Percentiles rank a stretch among this genome's conserved stretches.
phyloP scores from a whole-genome alignment of 2,797 vertebrate genomes.

The Gobionotothen gibberifrons region DNA sequence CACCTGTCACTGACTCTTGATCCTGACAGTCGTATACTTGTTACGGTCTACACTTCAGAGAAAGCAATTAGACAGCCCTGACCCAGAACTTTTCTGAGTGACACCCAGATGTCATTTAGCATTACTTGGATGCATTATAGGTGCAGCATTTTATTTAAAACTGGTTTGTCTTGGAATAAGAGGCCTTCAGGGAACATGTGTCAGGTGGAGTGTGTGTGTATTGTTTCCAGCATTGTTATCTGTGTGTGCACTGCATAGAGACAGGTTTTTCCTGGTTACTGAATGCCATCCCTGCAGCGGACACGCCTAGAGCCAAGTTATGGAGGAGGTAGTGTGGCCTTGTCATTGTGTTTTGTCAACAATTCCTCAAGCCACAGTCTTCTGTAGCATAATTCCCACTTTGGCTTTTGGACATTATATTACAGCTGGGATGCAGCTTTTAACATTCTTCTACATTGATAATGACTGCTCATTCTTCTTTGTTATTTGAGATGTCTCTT shows the following conservation, averaged over 20 bases:
- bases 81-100: conserved; percentile 21
- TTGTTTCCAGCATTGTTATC: conserved; percentile 31
- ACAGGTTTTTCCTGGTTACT: conserved; percentile 82
- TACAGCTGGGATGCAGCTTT: neutral
- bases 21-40: neutral
- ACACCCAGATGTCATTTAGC: conserved; percentile 17
- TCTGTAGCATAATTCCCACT: conserved; percentile 24
- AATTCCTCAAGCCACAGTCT: conserved; percentile 26
- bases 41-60: neutral
- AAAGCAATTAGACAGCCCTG: conserved; percentile 25
- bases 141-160: conserved; percentile 50
- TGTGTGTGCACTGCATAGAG: conserved; percentile 46
- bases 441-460: neutral
- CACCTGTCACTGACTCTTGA: neutral
- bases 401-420: conserved; percentile 12
- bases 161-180: conserved; percentile 60
- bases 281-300: conserved; percentile 62
- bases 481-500: neutral
- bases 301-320: conserved; percentile 63
- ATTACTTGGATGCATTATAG: conserved; percentile 27
- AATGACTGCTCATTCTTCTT: neutral
- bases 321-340: conserved; percentile 44
- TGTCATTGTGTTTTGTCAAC: conserved; percentile 53
- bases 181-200: conserved; percentile 43
- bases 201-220: conserved; percentile 55